These are phyloP conservation scores for Drosophila leontia DNA, from an alignment of 1,140 invertebrate genomes.

Conservation along the genomic window DNA sequence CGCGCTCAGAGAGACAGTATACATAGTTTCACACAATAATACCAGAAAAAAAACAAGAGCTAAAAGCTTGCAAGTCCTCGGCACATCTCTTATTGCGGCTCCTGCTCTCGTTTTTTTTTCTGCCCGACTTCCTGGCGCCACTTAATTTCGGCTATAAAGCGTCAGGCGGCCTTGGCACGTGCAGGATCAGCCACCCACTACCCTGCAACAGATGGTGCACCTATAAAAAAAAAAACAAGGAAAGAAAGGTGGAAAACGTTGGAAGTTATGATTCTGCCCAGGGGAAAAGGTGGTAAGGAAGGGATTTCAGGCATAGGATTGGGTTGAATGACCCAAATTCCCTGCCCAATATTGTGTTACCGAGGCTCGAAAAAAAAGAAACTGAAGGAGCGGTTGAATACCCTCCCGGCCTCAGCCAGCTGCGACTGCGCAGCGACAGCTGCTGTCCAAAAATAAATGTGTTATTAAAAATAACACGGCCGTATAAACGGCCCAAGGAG, in stretches of 20 bases:
- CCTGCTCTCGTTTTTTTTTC: constrained; percentile 5
- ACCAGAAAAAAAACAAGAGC: constrained; percentile 38
- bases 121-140: constrained; percentile 68
- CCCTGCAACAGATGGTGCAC: constrained; percentile 45
- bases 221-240: constrained; percentile 20
- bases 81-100: constrained; percentile 9
- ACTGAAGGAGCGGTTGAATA: constrained; percentile 48
- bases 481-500: constrained; percentile 28
- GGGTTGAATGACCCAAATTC: constrained; percentile 72
- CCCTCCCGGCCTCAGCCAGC: constrained; percentile 51
- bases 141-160: constrained; percentile 63
- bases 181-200: constrained; percentile 10
- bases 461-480: constrained; percentile 75
- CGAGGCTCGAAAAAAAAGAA: constrained; percentile 2
- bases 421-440: constrained; percentile 73
- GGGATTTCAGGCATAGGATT: constrained; percentile 24
- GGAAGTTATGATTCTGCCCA: constrained; percentile 43
- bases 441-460: constrained; percentile 64
- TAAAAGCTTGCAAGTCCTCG: constrained; percentile 26
- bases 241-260: constrained; percentile 48
- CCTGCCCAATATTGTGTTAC: constrained; percentile 57
- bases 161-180: constrained; percentile 56
- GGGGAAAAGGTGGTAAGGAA: constrained; percentile 8
- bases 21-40: constrained; percentile 19
- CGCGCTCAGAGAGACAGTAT: constrained; percentile 30